Evolutionary conservation across 2,113 vertebrate genomes (phyloP), one percentile per base, ranked within the genome.

Genomic region (Zootoca vivipara): DNA sequence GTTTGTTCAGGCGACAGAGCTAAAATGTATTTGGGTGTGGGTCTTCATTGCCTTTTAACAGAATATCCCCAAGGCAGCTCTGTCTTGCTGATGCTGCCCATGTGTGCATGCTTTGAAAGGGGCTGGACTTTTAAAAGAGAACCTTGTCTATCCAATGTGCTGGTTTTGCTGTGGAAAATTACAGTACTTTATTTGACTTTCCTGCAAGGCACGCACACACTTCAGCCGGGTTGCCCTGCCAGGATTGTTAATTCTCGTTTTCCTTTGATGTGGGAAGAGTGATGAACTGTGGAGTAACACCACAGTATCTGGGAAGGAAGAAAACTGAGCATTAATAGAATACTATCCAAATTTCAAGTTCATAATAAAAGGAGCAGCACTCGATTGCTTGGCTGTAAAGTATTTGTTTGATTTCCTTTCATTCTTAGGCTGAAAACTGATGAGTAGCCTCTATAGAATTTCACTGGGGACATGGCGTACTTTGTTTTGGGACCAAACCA

Each of bases 161-260:
- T 92, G 90, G 80, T 73, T 88, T 92, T 86, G 38, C 85, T 65
- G 58, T 73, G 74, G 88, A 93, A 90, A 93, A 93, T 65, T 26
- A 87, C 87, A 89, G 91, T 91, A 87, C 94, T 62, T 62, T 33
- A 22, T 22, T 94, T 89, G 35, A 90, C 89, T 93, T 94, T 87
- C 91, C 95, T 92, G 38, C 92, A 62, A n/a, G 9, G 56, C 52
- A 62, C 0, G 46, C 46, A 93, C 89, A 94, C 94, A 93, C 92
- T 91, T 83, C 86, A 94, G 89, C 85, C 93, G 93, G 91, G 92
- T 93, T 94, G 94, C 89, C 90, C 91, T 94, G 92, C 91, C 93
- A 93, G 94, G 93, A 92, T 94, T 93, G 89, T 73, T 86, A 35
- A 6, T 89, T 91, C 78, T 93, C 70, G 88, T 82, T 90, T 52